These are phyloP conservation scores for Pyrocephalus nanus DNA, from an alignment of 2,797 vertebrate species.

Conservation along the genomic window DNA sequence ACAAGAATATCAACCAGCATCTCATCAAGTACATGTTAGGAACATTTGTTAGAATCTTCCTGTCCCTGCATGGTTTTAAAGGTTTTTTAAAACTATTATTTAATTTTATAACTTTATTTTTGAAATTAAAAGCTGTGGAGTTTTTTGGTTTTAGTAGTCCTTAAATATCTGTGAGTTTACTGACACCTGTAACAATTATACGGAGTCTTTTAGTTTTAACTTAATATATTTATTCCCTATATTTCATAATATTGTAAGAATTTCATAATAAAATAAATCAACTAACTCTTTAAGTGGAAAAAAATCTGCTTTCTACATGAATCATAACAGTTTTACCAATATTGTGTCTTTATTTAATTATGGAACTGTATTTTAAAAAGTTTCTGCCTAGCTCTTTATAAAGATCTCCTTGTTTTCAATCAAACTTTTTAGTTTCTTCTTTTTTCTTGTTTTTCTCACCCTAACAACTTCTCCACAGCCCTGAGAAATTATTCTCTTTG, in stretches of 20 bases:
- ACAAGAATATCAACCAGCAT: not conserved
- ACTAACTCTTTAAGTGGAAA: not conserved
- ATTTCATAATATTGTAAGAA: not conserved
- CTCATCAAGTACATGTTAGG: not conserved
- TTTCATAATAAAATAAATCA: not conserved
- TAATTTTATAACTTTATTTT: not conserved
- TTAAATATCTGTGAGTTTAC: not conserved
- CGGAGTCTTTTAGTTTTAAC: not conserved
- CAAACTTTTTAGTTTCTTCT: not conserved
- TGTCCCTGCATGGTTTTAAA: not conserved
- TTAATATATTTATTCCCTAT: not conserved
- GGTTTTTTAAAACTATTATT: not conserved
- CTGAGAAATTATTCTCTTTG: not conserved
- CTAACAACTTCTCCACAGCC: not conserved
- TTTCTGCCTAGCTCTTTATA: not conserved
- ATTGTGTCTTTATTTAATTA: not conserved
- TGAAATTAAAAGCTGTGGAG: accelerated
- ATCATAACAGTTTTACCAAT: not conserved
- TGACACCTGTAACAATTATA: not conserved
- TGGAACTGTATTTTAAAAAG: not conserved
- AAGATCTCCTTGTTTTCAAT: not conserved
- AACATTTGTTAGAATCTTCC: not conserved
- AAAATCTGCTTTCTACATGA: not conserved
- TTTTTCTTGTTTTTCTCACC: not conserved
- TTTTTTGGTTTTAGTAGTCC: not conserved